These are phyloP conservation scores for Luehdorfia chinensis DNA, from an alignment of 1,140 invertebrate genomes.

Conservation along the genomic window DNA sequence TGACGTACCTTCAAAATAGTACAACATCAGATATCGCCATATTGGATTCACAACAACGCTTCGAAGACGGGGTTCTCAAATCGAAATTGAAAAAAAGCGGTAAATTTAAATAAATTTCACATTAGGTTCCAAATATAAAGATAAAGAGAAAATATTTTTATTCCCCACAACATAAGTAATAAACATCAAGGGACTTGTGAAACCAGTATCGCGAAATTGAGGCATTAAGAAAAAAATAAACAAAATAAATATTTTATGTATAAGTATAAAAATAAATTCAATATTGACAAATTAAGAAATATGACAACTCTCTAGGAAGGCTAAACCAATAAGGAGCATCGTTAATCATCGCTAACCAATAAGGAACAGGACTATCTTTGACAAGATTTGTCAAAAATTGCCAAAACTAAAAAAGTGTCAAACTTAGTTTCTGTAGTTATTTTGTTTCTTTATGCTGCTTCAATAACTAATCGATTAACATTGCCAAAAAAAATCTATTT, in stretches of 20 bases:
- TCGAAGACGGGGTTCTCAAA: constrained; percentile 73
- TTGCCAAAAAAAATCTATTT: too few species aligned
- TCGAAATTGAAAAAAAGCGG: constrained; percentile 50
- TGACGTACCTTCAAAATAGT: constrained; percentile 77
- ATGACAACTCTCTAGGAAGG: neutral
- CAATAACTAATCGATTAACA: too few species aligned
- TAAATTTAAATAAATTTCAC: constrained; percentile 43
- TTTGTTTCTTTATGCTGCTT: too few species aligned
- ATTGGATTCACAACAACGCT: constrained; percentile 78
- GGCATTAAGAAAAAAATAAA: too few species aligned
- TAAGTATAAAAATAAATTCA: too few species aligned
- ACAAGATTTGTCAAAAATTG: constrained; percentile 2
- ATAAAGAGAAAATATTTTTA: neutral
- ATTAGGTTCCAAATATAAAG: neutral
- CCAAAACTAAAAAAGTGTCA: constrained; percentile 8
- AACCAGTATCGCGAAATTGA: too few species aligned
- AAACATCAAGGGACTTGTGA: too few species aligned
- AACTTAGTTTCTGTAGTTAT: too few species aligned
- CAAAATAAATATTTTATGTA: too few species aligned
- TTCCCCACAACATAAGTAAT: too few species aligned
- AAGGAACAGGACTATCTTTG: neutral
- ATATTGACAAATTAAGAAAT: too few species aligned
- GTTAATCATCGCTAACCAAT: constrained; percentile 7
- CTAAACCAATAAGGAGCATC: neutral
- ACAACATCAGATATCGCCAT: constrained; percentile 78